Base-by-base conservation (phyloP, 2,797 vertebrate species). In the Cirrhinus molitorella region DNA sequence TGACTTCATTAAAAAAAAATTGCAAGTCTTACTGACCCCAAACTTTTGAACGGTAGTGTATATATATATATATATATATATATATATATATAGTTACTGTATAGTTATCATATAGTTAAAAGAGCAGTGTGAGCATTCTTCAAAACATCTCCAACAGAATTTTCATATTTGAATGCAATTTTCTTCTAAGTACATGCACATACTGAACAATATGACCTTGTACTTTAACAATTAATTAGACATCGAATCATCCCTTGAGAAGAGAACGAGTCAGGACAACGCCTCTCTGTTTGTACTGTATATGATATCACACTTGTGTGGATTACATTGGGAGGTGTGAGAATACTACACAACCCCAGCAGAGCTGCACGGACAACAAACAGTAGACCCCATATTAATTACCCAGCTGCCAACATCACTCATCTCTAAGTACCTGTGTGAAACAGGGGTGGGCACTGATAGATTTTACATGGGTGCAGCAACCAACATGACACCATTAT, bases 401-500 rank as follows among this genome's bases (percentile, higher is more conserved):
- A 80, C 37, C 37, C 73, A 79, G 11, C 75, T 68, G 66, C 31
- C 66, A 82, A 37, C 37, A 83, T 77, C 51, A 61, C 37, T 83
- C 65, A 68, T 47, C 73, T 57, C 25, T 37, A 70, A 68, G 65
- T 77, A 83, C 81, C 63, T 70, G 73, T 77, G 51, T 68, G 51
- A 83, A 83, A 66, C 45, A 75, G 17, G 47, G 61, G 16, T 28
- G 65, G 63, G 63, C 71, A 78, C 59, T 72, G 57, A 77, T 65
- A 75, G 49, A 65, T 74, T 49, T 75, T 70, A 78, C 82, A 81
- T 11, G 31, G 74, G 78, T 49, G 71, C 28, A 85, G 57, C 70
- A 78, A 76, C 68, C 40, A 76, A 75, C 77, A 75, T 73, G 31
- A 71, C 75, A 73, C 55, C 81, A 59, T 86, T 80, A 83, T 86